phyloP scores from a whole-genome alignment of 2,888 invertebrate species.

The Scaptomyza tumidula region DNA sequence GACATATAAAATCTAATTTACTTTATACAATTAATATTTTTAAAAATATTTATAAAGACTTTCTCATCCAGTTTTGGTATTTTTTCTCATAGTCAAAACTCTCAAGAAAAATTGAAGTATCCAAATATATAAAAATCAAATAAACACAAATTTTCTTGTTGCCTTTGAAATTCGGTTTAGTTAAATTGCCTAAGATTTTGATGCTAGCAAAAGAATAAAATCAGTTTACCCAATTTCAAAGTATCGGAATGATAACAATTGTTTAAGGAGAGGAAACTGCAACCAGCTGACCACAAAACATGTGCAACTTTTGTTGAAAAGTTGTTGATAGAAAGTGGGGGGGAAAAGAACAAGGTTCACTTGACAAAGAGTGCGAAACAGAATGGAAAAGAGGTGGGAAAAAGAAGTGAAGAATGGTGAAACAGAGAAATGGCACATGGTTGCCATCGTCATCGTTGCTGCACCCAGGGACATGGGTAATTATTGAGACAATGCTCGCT shows the following conservation, averaged over 20 bases:
- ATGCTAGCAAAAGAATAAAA: not conserved
- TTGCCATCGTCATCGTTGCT: slow-evolving; percentile 32
- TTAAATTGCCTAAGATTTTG: not conserved
- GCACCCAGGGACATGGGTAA: slow-evolving; percentile 72
- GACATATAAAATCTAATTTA: too few relatives aligned
- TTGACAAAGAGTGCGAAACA: slow-evolving; percentile 15
- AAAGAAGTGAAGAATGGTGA: not conserved
- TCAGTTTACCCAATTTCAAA: slow-evolving; percentile 29
- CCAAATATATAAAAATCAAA: too few relatives aligned
- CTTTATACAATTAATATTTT: too few relatives aligned
- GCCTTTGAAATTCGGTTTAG: not conserved
- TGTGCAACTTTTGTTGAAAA: slow-evolving; percentile 62
- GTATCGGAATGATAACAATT: slow-evolving; percentile 25
- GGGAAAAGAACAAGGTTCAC: slow-evolving; percentile 59
- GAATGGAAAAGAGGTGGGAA: not conserved
- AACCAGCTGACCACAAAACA: slow-evolving; percentile 47
- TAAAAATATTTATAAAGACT: too few relatives aligned
- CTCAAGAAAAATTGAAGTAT: too few relatives aligned
- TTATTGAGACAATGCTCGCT: slow-evolving; percentile 74
- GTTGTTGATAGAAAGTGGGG: slow-evolving; percentile 61
- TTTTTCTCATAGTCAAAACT: too few relatives aligned
- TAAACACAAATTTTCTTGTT: not conserved
- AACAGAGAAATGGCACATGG: slow-evolving; percentile 39
- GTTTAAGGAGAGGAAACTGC: slow-evolving; percentile 13
- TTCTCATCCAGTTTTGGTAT: too few relatives aligned